These are phyloP conservation scores for Cynaeus angustus DNA, from an alignment of 2,888 invertebrate genomes.

Conservation along the genomic window DNA sequence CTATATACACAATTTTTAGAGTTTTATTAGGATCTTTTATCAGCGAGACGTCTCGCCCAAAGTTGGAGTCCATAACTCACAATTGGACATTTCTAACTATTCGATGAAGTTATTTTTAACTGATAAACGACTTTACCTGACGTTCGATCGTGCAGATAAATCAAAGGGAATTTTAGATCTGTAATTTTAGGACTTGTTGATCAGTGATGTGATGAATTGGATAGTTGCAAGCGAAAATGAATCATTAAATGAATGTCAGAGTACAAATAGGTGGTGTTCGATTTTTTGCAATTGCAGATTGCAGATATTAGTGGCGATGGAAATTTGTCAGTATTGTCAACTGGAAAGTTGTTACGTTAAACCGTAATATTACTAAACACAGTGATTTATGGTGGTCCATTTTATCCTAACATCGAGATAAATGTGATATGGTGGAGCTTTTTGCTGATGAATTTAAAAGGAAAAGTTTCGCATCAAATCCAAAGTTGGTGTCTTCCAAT, in stretches of 20 bases:
- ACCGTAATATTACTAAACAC: too few relatives aligned
- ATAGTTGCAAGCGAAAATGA: background rate
- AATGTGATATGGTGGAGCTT: too few relatives aligned
- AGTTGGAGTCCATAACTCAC: slow-evolving; percentile 17
- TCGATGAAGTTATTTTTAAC: background rate
- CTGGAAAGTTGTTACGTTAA: too few relatives aligned
- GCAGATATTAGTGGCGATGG: too few relatives aligned
- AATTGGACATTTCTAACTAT: slow-evolving; percentile 2
- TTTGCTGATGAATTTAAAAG: too few relatives aligned
- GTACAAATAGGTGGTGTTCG: background rate
- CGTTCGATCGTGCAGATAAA: background rate
- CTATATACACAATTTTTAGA: too few relatives aligned
- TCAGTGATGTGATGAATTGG: slow-evolving; percentile 7
- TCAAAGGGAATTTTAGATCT: slow-evolving; percentile 4
- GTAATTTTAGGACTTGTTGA: slow-evolving; percentile 24
- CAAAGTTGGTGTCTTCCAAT: too few relatives aligned
- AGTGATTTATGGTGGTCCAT: too few relatives aligned
- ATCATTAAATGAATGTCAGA: background rate
- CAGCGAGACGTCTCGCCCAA: slow-evolving; percentile 4
- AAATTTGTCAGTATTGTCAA: too few relatives aligned
- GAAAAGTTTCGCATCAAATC: too few relatives aligned
- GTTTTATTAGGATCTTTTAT: slow-evolving; percentile 34
- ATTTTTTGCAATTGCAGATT: too few relatives aligned
- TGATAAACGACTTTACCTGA: slow-evolving; percentile 6
- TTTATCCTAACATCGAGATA: too few relatives aligned